phyloP scores from a whole-genome alignment of 2,888 invertebrate genomes.

The Trissolcus brochymenae region DNA sequence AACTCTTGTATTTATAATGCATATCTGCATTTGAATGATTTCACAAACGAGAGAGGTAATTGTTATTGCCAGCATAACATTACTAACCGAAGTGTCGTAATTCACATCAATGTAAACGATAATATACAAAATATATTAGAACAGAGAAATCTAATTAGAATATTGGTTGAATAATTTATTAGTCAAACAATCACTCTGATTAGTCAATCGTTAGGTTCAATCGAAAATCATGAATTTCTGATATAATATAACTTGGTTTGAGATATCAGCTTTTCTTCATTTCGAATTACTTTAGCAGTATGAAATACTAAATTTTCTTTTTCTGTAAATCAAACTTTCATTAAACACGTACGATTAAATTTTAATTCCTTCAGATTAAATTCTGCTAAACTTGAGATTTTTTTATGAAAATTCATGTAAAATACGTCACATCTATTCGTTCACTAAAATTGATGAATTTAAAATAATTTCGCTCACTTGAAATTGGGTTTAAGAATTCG shows the following conservation, averaged over 20 bases:
- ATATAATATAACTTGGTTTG: too few species aligned
- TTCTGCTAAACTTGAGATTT: conserved; percentile 8
- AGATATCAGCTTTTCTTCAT: too few species aligned
- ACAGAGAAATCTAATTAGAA: not conserved
- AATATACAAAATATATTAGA: not conserved
- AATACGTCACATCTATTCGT: too few species aligned
- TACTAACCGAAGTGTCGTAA: not conserved
- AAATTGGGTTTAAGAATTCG: conserved; percentile 9
- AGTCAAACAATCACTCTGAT: not conserved
- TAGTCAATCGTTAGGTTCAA: too few species aligned
- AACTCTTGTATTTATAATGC: not conserved
- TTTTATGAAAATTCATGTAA: too few species aligned
- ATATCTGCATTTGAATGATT: not conserved
- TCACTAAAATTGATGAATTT: too few species aligned
- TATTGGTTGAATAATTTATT: conserved; percentile 2
- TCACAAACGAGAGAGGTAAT: not conserved
- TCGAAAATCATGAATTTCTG: too few species aligned
- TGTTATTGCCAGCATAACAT: conserved; percentile 1
- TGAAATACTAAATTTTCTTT: too few species aligned
- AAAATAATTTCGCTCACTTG: conserved; percentile 5
- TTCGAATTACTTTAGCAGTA: too few species aligned
- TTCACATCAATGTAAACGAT: not conserved
- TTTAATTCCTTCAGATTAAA: not conserved
- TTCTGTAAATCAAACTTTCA: too few species aligned
- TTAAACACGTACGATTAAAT: conserved; percentile 8